These are phyloP conservation scores for Neoascia interrupta DNA, from an alignment of 2,888 invertebrate genomes.

Conservation along the genomic window DNA sequence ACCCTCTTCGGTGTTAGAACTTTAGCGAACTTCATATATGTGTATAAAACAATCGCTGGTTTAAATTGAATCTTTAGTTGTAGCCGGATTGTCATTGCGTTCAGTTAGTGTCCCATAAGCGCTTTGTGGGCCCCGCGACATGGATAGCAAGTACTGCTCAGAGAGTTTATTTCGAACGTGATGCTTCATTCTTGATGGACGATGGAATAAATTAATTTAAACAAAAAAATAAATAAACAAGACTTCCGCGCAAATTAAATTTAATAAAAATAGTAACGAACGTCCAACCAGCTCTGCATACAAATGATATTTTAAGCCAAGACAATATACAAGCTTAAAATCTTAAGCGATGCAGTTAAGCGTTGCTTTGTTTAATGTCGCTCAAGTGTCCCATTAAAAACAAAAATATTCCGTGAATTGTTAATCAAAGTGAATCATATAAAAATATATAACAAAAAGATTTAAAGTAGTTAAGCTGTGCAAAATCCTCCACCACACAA, in stretches of 20 bases:
- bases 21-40: slow-evolving; percentile 47
- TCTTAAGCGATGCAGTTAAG: slow-evolving; percentile 3
- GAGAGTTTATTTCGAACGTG: not conserved
- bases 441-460: too few relatives aligned
- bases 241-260: slow-evolving; percentile 2
- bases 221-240: not conserved
- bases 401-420: too few relatives aligned
- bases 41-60: slow-evolving; percentile 59
- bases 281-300: too few relatives aligned
- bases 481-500: too few relatives aligned
- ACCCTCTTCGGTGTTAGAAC: slow-evolving; percentile 53
- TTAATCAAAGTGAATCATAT: too few relatives aligned
- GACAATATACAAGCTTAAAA: not conserved
- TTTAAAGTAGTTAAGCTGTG: too few relatives aligned
- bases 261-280: not conserved
- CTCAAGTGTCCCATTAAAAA: too few relatives aligned
- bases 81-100: slow-evolving; percentile 50
- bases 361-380: too few relatives aligned
- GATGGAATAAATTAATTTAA: not conserved
- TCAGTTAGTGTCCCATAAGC: slow-evolving; percentile 34
- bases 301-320: slow-evolving; percentile 8
- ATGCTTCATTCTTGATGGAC: not conserved
- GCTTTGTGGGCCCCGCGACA: not conserved
- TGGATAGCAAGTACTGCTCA: not conserved
- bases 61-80: slow-evolving; percentile 66